These are phyloP conservation scores for Beris morrisii DNA, from an alignment of 2,888 invertebrate genomes.

Conservation along the genomic window DNA sequence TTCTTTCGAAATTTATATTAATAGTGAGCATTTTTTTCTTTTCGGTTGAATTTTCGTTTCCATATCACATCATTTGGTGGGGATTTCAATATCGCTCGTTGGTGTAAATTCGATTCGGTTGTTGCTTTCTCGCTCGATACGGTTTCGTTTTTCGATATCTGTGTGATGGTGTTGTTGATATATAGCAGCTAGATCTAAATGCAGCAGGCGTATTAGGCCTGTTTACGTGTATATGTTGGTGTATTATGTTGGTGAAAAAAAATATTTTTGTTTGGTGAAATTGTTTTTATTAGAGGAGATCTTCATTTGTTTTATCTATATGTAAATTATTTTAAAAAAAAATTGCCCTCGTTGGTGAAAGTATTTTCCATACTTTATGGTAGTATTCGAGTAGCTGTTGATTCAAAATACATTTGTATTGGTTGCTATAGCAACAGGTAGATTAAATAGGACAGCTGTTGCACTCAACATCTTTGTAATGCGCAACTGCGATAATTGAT, in stretches of 20 bases:
- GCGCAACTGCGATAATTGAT: conserved; percentile 15
- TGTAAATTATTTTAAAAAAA: too few species aligned
- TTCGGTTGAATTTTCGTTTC: too few species aligned
- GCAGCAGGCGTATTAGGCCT: too few species aligned
- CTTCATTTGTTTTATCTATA: too few species aligned
- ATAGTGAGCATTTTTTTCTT: too few species aligned
- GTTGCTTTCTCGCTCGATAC: neutral
- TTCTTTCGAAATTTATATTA: neutral
- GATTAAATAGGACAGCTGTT: conserved; percentile 23
- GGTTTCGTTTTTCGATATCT: conserved; percentile 3
- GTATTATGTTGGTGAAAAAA: conserved; percentile 17
- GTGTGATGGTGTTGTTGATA: conserved; percentile 10
- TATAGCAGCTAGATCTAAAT: conserved; percentile 1
- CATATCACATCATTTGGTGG: too few species aligned
- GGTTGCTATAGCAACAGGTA: conserved; percentile 29
- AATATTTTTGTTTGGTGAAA: neutral
- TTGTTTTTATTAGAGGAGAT: neutral
- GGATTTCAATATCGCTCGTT: neutral
- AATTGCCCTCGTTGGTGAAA: too few species aligned
- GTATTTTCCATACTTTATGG: too few species aligned
- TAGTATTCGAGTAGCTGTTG: neutral
- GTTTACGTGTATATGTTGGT: conserved; percentile 8
- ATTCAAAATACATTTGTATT: neutral
- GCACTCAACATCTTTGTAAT: conserved; percentile 11
- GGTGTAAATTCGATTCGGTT: conserved; percentile 23